A percentile compares a stretch with the other conserved stretches of the same genome.
These are phyloP conservation scores for Bimastos eiseni DNA, from an alignment of 2,888 invertebrate genomes.

Conservation along the genomic window DNA sequence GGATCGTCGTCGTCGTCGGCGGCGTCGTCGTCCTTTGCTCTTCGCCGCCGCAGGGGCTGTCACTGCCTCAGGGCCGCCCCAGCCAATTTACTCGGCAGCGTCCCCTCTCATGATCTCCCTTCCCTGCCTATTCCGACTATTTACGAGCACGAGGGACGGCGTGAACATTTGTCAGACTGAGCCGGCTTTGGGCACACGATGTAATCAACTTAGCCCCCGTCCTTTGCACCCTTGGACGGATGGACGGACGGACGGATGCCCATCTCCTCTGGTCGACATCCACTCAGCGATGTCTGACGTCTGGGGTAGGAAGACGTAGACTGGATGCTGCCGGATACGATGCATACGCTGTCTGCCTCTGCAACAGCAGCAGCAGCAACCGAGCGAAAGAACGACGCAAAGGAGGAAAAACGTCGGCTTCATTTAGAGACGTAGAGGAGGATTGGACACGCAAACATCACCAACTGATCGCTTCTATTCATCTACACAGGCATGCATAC, in stretches of 20 bases:
- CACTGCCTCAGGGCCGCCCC: neutral
- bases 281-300: neutral
- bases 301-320: too few species aligned
- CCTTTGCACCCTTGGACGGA: neutral
- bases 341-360: neutral
- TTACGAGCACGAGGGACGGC: neutral
- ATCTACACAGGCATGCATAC: neutral
- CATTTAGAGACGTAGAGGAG: neutral
- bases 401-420: neutral
- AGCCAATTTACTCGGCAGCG: neutral
- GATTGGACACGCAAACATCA: neutral
- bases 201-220: constrained; percentile 13
- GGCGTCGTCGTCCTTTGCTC: neutral
- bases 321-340: neutral
- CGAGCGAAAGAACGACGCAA: neutral
- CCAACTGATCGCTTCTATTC: neutral
- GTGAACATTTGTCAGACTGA: neutral
- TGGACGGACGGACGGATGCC: too few species aligned
- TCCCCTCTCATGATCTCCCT: neutral
- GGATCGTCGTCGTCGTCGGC: neutral
- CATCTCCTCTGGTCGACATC: neutral
- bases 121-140: neutral
- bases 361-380: neutral
- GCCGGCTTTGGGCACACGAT: neutral
- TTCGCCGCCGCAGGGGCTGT: neutral